A percentile compares a stretch with the other conserved stretches of the same genome.
Evolutionary conservation across 2,888 invertebrate genomes (phyloP).

Genomic region (Drosophila buzzatii): DNA sequence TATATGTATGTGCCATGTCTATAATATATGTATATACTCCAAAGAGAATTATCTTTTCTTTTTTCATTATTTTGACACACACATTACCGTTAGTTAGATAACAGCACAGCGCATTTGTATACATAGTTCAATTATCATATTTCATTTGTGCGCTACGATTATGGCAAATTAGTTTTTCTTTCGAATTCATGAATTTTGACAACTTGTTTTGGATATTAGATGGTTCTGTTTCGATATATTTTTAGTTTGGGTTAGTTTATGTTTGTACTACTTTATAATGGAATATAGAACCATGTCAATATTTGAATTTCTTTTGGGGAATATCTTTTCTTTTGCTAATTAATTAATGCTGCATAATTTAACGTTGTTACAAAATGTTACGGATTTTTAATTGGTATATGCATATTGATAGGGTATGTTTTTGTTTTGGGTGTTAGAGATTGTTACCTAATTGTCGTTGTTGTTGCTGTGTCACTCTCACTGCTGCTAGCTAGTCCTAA

Average conservation of each 20-base stretch:
- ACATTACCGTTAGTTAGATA: conserved; percentile 56
- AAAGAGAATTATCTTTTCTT: conserved; percentile 36
- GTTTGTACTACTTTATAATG: conserved; percentile 76
- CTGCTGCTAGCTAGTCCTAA: conserved; percentile 74
- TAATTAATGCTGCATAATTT: conserved; percentile 31
- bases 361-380: conserved; percentile 24
- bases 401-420: conserved; percentile 9
- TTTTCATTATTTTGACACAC: conserved; percentile 61
- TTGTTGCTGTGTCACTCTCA: conserved; percentile 53
- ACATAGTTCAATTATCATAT: conserved; percentile 19
- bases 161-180: conserved; percentile 48
- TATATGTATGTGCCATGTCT: conserved; percentile 51
- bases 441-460: conserved; percentile 26
- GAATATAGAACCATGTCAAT: conserved; percentile 62
- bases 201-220: conserved; percentile 20
- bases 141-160: conserved; percentile 55
- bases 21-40: conserved; percentile 36
- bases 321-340: conserved; percentile 27
- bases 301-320: conserved; percentile 32
- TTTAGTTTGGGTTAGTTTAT: conserved; percentile 23
- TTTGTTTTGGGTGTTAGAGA: conserved; percentile 9
- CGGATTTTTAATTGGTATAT: conserved; percentile 15
- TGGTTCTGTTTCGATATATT: background rate
- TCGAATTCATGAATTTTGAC: conserved; percentile 25
- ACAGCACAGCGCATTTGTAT: conserved; percentile 39